phyloP scores from a whole-genome alignment of 2,113 vertebrate genomes.

The Bubalus kerabau region DNA sequence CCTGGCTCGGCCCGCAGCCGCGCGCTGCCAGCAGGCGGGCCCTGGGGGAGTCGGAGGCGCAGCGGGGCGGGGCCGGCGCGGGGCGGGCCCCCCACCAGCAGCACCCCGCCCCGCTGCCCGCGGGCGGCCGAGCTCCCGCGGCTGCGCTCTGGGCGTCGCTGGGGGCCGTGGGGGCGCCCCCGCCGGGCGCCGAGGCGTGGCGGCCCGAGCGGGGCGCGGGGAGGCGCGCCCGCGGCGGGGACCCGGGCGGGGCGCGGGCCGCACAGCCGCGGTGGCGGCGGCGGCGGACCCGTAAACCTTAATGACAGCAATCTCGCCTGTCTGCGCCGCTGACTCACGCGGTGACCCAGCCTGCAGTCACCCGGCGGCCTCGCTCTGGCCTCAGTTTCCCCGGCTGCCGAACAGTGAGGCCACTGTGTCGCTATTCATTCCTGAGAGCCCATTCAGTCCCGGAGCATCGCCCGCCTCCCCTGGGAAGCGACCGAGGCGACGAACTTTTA shows the following conservation, averaged over 20 bases:
- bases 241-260: constrained; percentile 49
- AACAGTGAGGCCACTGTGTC: constrained; percentile 64
- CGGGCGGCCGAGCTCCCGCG: background rate
- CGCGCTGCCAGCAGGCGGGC: background rate
- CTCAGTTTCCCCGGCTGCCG: constrained; percentile 70
- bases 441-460: constrained; percentile 30
- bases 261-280: constrained; percentile 54
- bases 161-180: background rate
- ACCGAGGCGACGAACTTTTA: constrained; percentile 49
- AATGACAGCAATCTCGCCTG: constrained; percentile 68
- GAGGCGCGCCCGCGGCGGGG: constrained; percentile 49
- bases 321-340: constrained; percentile 70
- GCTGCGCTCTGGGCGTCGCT: background rate
- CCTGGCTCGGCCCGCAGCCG: background rate
- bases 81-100: background rate
- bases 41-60: background rate
- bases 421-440: constrained; percentile 45
- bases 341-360: constrained; percentile 71
- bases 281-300: constrained; percentile 69
- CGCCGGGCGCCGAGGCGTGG: constrained; percentile 37
- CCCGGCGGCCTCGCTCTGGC: constrained; percentile 54
- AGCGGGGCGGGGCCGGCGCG: background rate
- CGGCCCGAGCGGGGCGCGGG: background rate
- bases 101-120: background rate
- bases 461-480: constrained; percentile 51